phyloP scores from a whole-genome alignment of 2,113 vertebrate species.

The Mus musculus region DNA sequence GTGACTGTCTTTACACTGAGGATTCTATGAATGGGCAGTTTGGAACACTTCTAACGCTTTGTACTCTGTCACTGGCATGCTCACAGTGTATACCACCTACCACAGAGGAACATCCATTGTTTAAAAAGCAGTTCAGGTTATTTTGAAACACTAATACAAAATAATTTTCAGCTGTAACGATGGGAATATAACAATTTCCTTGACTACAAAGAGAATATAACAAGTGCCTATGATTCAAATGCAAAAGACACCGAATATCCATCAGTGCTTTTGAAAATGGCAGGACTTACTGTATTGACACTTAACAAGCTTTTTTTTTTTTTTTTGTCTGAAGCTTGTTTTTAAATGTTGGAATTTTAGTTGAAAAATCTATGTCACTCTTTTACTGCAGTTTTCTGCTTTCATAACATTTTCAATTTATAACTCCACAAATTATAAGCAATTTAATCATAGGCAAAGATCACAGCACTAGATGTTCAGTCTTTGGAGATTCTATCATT shows the following conservation, averaged over 20 bases:
- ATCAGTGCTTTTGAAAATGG: not conserved
- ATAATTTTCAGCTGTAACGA: constrained; percentile 5
- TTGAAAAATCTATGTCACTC: not conserved
- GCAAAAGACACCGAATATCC: not conserved
- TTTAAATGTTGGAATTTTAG: not conserved
- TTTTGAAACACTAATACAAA: not conserved
- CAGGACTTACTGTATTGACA: not conserved
- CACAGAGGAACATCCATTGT: not conserved
- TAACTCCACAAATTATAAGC: not conserved
- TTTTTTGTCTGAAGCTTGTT: not conserved
- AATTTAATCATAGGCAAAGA: not conserved
- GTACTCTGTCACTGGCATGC: not conserved
- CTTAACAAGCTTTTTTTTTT: not conserved
- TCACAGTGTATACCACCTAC: not conserved
- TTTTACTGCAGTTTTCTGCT: not conserved
- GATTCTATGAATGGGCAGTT: no score
- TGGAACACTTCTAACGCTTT: not conserved
- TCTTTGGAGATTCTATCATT: not conserved
- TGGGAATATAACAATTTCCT: not conserved
- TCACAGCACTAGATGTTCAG: not conserved
- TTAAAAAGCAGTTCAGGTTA: not conserved
- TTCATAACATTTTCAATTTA: not conserved
- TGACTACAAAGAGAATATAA: not conserved
- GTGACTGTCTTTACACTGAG: not conserved
- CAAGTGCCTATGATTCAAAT: not conserved